phyloP scores from a whole-genome alignment of 2,888 invertebrate genomes.

The Stenodema calcarata region DNA sequence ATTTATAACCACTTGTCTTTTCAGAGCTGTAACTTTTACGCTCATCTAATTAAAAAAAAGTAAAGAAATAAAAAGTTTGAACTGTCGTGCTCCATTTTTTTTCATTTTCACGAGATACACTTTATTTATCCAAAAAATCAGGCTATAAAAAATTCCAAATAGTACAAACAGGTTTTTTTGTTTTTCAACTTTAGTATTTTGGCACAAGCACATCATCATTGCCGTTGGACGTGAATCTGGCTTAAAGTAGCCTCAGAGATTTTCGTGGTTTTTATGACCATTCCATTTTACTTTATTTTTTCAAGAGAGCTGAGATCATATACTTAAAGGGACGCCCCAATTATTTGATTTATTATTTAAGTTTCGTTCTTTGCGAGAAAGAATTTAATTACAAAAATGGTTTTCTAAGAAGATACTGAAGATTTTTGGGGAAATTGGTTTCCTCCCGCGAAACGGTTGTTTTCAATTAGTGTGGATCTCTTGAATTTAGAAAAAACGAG shows the following conservation, averaged over 20 bases:
- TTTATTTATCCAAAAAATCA: background rate
- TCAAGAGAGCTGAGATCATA: slow-evolving; percentile 26
- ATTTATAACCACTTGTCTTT: slow-evolving; percentile 14
- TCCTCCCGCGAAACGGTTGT: background rate
- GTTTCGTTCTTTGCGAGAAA: background rate
- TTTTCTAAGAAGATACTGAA: background rate
- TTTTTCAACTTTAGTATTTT: background rate
- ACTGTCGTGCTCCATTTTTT: background rate
- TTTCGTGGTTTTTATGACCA: background rate
- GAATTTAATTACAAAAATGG: too few species aligned
- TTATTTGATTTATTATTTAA: background rate
- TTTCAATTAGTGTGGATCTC: background rate
- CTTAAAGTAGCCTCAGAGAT: background rate
- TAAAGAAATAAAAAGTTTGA: background rate
- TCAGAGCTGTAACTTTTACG: background rate
- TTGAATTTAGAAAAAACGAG: background rate
- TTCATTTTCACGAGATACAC: background rate
- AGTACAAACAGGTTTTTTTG: background rate
- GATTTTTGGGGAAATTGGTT: background rate
- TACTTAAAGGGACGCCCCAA: background rate
- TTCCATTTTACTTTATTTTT: background rate
- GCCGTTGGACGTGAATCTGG: slow-evolving; percentile 4
- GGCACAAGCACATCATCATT: slow-evolving; percentile 24
- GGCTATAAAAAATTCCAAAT: background rate
- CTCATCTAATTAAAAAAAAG: background rate